A percentile compares a stretch with the other conserved stretches of the same genome.
Conservation (phyloP, 2,113 vertebrate species). For the Kobus ellipsiprymnus region DNA sequence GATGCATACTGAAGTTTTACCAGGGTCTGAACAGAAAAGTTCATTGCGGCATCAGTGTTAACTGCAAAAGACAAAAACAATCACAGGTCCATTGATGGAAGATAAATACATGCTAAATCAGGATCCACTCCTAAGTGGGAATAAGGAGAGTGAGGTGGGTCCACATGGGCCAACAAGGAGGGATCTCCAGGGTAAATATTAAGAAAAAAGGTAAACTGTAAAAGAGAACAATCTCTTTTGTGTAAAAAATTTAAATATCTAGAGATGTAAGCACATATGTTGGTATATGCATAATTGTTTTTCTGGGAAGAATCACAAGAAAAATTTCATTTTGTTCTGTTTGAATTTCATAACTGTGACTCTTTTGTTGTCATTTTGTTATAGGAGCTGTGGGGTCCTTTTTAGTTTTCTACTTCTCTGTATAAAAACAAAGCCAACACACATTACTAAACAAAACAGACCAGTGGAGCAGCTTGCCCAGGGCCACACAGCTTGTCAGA, state of each 20-base stretch:
- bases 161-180: not conserved
- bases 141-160: not conserved
- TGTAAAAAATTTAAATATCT: not conserved
- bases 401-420: conserved; percentile 5
- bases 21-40: not conserved
- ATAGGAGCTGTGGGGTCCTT: not conserved
- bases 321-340: not conserved
- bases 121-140: not conserved
- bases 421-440: not conserved
- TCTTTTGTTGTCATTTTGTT: not conserved
- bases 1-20: not conserved
- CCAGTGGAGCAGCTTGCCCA: not conserved
- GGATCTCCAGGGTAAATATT: not conserved
- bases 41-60: not conserved
- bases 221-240: not conserved
- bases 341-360: not conserved
- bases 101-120: not conserved
- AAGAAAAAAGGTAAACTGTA: not conserved
- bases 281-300: not conserved
- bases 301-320: not conserved
- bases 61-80: not conserved
- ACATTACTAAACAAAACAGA: not conserved
- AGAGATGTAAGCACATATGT: not conserved
- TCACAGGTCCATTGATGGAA: not conserved
- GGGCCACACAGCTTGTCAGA: not conserved